These are phyloP conservation scores for Otis tarda DNA, from an alignment of 2,113 vertebrate species.

Conservation along the genomic window DNA sequence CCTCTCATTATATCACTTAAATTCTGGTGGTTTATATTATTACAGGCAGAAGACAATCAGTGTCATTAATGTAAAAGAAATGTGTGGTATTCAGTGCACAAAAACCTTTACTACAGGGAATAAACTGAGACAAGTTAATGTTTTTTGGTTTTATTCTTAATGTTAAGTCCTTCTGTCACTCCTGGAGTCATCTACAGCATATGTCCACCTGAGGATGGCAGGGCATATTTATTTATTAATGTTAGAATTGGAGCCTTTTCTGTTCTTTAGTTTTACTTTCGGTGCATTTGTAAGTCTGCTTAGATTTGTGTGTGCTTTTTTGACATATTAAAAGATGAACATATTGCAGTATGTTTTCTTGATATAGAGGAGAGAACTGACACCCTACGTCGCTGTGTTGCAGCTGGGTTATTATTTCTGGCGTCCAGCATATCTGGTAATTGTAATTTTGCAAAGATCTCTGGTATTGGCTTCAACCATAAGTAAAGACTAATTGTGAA, in stretches of 20 bases:
- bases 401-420: neutral
- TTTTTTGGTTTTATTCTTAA: neutral
- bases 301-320: neutral
- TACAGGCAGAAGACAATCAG: neutral
- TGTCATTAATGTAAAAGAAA: neutral
- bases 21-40: neutral
- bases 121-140: neutral
- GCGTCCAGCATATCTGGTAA: neutral
- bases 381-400: neutral
- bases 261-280: neutral
- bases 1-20: neutral
- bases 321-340: neutral
- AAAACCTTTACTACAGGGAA: neutral
- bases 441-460: conserved; percentile 22
- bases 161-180: neutral
- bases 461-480: neutral
- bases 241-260: neutral
- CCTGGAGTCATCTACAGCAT: neutral
- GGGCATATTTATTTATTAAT: neutral
- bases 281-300: neutral
- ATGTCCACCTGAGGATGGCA: neutral
- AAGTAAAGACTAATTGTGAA: conserved; percentile 1
- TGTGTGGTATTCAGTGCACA: neutral
- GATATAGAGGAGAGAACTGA: neutral
- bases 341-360: neutral